Conservation (phyloP, 2,113 vertebrate genomes). For the Centrocercus urophasianus region DNA sequence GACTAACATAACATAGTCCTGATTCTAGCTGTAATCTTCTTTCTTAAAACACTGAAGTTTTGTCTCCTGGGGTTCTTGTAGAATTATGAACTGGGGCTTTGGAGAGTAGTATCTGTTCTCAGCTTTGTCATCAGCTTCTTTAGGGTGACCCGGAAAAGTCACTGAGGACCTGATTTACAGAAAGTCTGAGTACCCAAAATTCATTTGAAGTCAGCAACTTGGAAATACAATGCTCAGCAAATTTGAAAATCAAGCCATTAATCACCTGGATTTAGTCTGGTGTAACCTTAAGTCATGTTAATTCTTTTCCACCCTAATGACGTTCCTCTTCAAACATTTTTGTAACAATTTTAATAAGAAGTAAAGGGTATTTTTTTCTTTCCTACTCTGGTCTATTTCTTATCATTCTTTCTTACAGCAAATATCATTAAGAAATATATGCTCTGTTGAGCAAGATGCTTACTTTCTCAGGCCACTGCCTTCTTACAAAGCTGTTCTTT, state of each 20-base stretch:
- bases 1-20: neutral
- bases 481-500: neutral
- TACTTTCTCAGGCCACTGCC: neutral
- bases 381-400: neutral
- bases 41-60: neutral
- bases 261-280: neutral
- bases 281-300: neutral
- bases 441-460: neutral
- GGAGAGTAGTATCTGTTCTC: neutral
- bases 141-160: neutral
- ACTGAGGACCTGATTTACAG: neutral
- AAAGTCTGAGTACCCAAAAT: neutral
- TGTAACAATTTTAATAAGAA: rapidly evolving
- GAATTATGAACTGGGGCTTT: neutral
- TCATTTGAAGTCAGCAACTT: neutral
- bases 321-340: neutral
- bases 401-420: neutral
- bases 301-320: neutral
- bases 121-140: neutral
- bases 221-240: neutral
- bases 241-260: conserved; percentile 26
- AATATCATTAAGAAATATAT: neutral
- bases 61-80: neutral
- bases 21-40: neutral
- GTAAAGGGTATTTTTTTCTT: neutral